Evolutionary conservation across 2,113 vertebrate genomes (phyloP).

Genomic region (Phrynosoma platyrhinos): DNA sequence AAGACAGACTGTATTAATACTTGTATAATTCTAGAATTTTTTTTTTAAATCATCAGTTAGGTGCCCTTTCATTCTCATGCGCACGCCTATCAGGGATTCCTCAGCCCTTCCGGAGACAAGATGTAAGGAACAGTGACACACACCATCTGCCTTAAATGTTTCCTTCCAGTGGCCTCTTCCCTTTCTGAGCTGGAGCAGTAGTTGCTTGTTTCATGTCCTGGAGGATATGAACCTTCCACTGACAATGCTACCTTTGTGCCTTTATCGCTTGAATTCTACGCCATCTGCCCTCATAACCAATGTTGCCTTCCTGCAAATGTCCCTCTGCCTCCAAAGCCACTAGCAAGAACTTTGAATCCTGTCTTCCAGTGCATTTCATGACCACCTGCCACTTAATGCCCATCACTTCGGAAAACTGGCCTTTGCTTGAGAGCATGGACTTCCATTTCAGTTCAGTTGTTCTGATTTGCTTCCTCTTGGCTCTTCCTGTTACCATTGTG

Average conservation of each 20-base stretch:
- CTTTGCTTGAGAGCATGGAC: not conserved
- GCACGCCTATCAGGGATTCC: not conserved
- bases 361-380: not conserved
- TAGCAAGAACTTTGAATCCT: not conserved
- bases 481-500: not conserved
- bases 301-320: slow-evolving; percentile 13
- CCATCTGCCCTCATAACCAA: slow-evolving; percentile 3
- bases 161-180: not conserved
- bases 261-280: slow-evolving; percentile 23
- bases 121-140: not conserved
- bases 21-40: slow-evolving; percentile 5
- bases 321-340: not conserved
- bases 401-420: not conserved
- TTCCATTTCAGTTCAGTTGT: not conserved
- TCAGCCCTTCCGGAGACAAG: not conserved
- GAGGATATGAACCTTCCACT: not conserved
- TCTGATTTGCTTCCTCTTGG: slow-evolving; percentile 12
- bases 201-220: not conserved
- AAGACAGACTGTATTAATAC: slow-evolving; percentile 25
- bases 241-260: slow-evolving; percentile 23
- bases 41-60: not conserved
- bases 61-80: too few species aligned
- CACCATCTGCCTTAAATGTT: slow-evolving; percentile 33
- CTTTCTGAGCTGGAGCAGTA: not conserved
- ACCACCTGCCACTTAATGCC: not conserved